phyloP scores from a whole-genome alignment of 2,113 vertebrate species.

The Pedionomus torquatus region DNA sequence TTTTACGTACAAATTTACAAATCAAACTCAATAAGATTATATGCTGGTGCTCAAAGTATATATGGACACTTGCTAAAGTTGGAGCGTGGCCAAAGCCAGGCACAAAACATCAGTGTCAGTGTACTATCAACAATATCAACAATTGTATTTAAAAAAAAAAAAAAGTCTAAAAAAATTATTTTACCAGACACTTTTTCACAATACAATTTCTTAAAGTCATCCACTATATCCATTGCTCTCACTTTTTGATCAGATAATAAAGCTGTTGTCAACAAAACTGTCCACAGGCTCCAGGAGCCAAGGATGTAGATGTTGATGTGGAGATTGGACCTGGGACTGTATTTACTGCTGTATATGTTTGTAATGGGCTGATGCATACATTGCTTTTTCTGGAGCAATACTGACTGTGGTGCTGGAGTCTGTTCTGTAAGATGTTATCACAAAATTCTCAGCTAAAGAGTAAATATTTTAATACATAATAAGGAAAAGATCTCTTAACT shows the following conservation, averaged over 20 bases:
- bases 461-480: neutral
- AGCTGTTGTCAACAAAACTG: neutral
- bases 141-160: neutral
- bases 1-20: neutral
- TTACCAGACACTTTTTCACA: neutral
- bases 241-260: neutral
- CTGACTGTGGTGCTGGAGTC: neutral
- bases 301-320: neutral
- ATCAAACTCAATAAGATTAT: neutral
- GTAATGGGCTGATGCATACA: neutral
- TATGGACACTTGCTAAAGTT: neutral
- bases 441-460: neutral
- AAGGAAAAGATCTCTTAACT: neutral
- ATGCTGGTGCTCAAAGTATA: neutral
- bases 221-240: neutral
- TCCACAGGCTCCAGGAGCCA: neutral
- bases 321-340: neutral
- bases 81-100: neutral
- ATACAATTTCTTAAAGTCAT: neutral
- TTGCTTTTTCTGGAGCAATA: neutral
- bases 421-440: neutral
- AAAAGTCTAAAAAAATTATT: neutral
- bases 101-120: neutral
- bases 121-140: neutral
- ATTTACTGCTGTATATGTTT: rapidly evolving